Evolutionary conservation across 1,140 invertebrate species (phyloP).

Genomic region (Atopsyche davidsoni): DNA sequence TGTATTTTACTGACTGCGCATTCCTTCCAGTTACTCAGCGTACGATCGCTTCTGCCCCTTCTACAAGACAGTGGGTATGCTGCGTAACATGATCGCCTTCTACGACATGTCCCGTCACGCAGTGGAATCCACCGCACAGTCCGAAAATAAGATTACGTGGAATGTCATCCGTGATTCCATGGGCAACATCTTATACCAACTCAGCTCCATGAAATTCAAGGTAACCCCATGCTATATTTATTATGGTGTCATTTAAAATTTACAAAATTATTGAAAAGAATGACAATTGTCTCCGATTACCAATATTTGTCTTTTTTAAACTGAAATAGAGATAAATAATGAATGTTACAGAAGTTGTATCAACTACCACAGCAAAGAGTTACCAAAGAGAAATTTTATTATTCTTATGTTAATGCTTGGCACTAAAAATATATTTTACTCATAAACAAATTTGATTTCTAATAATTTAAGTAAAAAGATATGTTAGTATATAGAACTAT

Average conservation of each 20-base stretch:
- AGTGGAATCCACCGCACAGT: constrained; percentile 96
- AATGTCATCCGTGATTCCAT: constrained; percentile 94
- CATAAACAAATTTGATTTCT: background rate
- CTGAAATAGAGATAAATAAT: too few relatives aligned
- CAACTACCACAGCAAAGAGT: too few relatives aligned
- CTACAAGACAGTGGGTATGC: constrained; percentile 99
- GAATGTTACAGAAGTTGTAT: too few relatives aligned
- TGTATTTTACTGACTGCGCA: background rate
- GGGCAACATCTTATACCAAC: constrained; percentile 93
- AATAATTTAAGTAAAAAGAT: background rate
- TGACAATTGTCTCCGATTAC: too few relatives aligned
- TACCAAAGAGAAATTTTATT: too few relatives aligned
- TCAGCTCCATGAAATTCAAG: constrained; percentile 99
- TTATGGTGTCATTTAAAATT: too few relatives aligned
- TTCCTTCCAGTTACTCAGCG: constrained; percentile 72
- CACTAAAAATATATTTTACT: background rate
- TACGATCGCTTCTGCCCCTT: constrained; percentile 99
- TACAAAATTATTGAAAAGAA: too few relatives aligned
- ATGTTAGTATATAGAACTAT: too few relatives aligned
- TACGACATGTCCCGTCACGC: constrained; percentile 97
- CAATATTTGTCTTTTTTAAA: too few relatives aligned
- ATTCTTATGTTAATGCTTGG: constrained; percentile 1
- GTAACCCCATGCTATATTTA: too few relatives aligned
- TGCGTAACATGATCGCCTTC: constrained; percentile 97
- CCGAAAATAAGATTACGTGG: constrained; percentile 99